These are phyloP conservation scores for Caenorhabditis elegans DNA, from an alignment of 1,140 invertebrate species.

Conservation along the genomic window DNA sequence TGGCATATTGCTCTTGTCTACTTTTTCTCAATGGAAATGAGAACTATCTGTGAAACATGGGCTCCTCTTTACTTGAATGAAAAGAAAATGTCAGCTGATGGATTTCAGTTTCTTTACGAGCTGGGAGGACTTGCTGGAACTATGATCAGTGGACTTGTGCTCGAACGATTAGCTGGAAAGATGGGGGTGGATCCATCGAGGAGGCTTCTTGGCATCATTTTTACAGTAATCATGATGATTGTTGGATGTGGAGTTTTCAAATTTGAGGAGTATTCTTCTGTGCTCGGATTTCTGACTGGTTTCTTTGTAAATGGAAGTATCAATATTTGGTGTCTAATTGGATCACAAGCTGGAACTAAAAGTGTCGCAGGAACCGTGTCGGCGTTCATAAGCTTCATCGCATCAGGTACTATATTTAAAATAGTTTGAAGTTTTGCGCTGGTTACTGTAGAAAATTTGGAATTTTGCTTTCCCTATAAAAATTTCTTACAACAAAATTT, in stretches of 20 bases:
- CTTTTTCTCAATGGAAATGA: constrained; percentile 15
- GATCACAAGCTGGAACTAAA: background rate
- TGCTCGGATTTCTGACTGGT: background rate
- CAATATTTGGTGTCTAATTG: constrained; percentile 31
- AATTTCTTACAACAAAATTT: no score
- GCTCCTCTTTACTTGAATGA: constrained; percentile 7
- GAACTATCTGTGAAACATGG: constrained; percentile 43
- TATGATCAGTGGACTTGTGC: background rate
- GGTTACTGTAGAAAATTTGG: no score
- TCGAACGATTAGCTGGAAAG: background rate
- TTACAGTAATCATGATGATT: background rate
- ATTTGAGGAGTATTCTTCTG: background rate
- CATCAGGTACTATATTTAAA: background rate
- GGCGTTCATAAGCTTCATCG: constrained; percentile 34
- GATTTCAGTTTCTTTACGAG: constrained; percentile 12
- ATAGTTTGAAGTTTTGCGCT: no score
- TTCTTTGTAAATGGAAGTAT: constrained; percentile 16
- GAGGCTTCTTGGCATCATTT: background rate
- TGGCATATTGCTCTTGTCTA: constrained; percentile 4
- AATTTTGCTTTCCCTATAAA: no score
- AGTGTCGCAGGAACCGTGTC: constrained; percentile 16
- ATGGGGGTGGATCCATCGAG: background rate
- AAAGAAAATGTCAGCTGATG: background rate
- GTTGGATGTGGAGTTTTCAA: background rate
- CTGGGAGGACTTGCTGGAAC: background rate